Evolutionary conservation across 2,888 invertebrate species (phyloP).

Genomic region (Pheosia tremula): DNA sequence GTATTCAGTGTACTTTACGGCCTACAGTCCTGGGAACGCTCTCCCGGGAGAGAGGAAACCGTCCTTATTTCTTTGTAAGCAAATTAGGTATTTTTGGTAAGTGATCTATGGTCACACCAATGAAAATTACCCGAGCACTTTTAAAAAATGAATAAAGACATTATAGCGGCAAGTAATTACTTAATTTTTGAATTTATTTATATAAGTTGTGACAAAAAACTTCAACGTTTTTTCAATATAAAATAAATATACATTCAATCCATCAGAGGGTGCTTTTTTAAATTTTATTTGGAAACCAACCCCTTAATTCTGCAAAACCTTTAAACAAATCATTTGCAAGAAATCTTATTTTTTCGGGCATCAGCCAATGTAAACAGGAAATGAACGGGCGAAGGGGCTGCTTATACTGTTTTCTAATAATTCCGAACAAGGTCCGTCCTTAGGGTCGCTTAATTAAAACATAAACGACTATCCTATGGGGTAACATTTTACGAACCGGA

Average conservation of each 20-base stretch:
- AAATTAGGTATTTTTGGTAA: neutral
- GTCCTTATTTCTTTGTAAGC: too few species aligned
- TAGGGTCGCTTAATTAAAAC: slow-evolving; percentile 69
- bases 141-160: too few species aligned
- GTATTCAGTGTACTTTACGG: slow-evolving; percentile 1
- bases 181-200: too few species aligned
- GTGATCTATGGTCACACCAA: too few species aligned
- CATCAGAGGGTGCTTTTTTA: too few species aligned
- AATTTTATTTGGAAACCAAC: neutral
- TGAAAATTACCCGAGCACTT: too few species aligned
- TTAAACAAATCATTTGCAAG: neutral
- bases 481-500: slow-evolving; percentile 39
- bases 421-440: slow-evolving; percentile 49
- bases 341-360: neutral
- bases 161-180: too few species aligned
- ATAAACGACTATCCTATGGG: slow-evolving; percentile 66
- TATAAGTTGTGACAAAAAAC: too few species aligned
- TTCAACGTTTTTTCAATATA: too few species aligned
- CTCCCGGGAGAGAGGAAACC: too few species aligned
- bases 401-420: slow-evolving; percentile 65
- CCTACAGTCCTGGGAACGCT: too few species aligned
- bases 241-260: too few species aligned
- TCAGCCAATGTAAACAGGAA: slow-evolving; percentile 35
- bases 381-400: slow-evolving; percentile 40
- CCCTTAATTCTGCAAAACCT: neutral